phyloP scores from a whole-genome alignment of 2,797 vertebrate species.

The Coendou prehensilis region DNA sequence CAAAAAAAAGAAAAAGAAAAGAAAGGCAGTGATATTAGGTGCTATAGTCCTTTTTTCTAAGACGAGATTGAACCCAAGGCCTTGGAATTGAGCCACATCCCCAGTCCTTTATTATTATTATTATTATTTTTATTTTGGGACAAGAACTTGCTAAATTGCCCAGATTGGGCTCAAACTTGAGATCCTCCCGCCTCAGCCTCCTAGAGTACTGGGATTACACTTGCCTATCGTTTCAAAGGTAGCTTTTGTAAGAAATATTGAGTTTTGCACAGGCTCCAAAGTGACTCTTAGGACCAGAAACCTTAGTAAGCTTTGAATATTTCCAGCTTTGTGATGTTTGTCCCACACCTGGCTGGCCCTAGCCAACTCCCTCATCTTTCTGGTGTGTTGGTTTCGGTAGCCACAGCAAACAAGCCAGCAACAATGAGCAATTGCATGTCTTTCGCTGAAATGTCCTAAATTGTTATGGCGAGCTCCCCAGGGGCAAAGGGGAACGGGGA shows the following conservation, averaged over 20 bases:
- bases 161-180: background rate
- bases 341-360: fast-evolving
- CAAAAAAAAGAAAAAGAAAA: background rate
- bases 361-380: fast-evolving
- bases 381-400: fast-evolving
- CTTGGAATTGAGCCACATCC: background rate
- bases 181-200: background rate
- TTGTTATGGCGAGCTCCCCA: background rate
- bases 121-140: background rate
- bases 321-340: fast-evolving
- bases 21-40: background rate
- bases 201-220: background rate
- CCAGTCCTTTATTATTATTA: background rate
- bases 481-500: background rate
- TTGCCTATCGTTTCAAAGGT: background rate
- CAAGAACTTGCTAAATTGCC: background rate
- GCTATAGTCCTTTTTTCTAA: background rate
- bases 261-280: no score
- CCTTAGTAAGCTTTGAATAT: no score
- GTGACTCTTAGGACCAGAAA: background rate
- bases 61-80: background rate
- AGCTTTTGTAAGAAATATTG: background rate
- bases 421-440: fast-evolving
- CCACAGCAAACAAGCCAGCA: background rate
- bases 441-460: background rate